Base-by-base conservation (phyloP, 2,888 invertebrate genomes). In the Geophilus truncorum region DNA sequence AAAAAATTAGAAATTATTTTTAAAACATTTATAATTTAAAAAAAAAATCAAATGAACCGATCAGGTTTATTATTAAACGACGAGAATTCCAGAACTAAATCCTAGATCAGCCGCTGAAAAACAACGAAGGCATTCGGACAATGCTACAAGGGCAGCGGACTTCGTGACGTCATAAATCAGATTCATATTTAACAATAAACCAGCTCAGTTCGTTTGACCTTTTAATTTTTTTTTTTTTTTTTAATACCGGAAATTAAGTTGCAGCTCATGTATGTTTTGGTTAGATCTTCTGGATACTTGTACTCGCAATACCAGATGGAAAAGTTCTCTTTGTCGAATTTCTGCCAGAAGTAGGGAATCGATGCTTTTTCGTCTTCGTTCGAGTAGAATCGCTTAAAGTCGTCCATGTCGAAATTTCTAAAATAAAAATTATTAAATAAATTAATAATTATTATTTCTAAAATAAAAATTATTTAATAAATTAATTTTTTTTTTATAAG, bases 301-400 rank as follows among this genome's bases (percentile, higher is more conserved):
- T 99, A 99, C 90, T 98, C 97, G 80, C 95, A 93, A 83, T 91
- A 92, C 99, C 99, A 99, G 88, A 99, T 96, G 82, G 97, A 97
- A 88, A 96, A 98, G 88, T 97, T 91, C 87, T 96, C 93, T 7
- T 94, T 90, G 88, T 99, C 99, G 86, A 99, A 98, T 88, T 98
- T 95, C 87, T 97, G 92, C 94, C 96, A 99, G 90, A 99, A 99
- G 88, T 96, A 98, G 0, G 98, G 96, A 86, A 99, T 92, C 81
- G 98, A 97, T 86, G 93, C 93, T 7, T 91, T 89, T 86, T 95
- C 97, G 34, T 95, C 96, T 88, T 99, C 95, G 86, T 99, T 99
- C 80, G 97, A 98, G 89, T 99, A 99, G 85, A 91, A 92, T 83
- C 97, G 92, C 89, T 99, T 99, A 90, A 96, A 99, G 86, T 96